These are phyloP conservation scores for Eugnorisma glareosa DNA, from an alignment of 2,888 invertebrate genomes.

Conservation along the genomic window DNA sequence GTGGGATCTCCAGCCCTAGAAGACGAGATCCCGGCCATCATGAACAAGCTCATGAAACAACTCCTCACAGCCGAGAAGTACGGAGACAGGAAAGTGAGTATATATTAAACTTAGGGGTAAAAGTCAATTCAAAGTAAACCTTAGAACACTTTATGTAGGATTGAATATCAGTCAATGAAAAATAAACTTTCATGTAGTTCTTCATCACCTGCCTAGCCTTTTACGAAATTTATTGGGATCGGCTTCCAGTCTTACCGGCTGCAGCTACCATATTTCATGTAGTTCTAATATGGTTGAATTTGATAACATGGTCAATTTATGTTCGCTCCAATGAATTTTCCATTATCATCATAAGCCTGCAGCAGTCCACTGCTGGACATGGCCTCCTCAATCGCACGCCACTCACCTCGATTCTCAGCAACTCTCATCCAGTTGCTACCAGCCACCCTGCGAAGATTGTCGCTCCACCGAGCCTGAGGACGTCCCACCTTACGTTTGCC, in stretches of 20 bases:
- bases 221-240: too few relatives aligned
- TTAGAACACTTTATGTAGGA: background rate
- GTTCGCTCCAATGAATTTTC: background rate
- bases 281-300: background rate
- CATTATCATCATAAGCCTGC: background rate
- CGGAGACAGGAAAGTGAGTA: constrained; percentile 93
- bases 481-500: too few relatives aligned
- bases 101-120: background rate
- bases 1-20: constrained; percentile 96
- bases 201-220: too few relatives aligned
- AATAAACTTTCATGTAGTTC: background rate
- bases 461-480: too few relatives aligned
- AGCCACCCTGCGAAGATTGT: too few relatives aligned
- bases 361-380: too few relatives aligned
- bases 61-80: constrained; percentile 97
- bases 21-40: constrained; percentile 96
- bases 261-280: background rate
- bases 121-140: background rate
- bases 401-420: too few relatives aligned
- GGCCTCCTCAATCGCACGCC: too few relatives aligned
- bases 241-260: too few relatives aligned
- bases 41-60: constrained; percentile 96
- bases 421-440: too few relatives aligned
- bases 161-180: background rate
- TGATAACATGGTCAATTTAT: background rate